Evolutionary conservation across 2,797 vertebrate genomes (phyloP).

Genomic region (Peromyscus melanophrys): DNA sequence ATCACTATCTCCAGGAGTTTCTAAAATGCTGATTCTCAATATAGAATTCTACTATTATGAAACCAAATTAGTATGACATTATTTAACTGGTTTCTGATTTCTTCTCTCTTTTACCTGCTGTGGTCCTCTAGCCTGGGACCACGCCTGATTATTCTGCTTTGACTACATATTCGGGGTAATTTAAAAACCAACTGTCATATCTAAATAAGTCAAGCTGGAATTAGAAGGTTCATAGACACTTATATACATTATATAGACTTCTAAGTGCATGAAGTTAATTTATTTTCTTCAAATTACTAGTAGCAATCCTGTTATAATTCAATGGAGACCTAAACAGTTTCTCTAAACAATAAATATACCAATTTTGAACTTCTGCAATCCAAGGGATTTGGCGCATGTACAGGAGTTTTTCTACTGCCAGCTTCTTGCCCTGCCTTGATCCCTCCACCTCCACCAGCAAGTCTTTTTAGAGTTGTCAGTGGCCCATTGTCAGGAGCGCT

Average conservation of each 20-base stretch:
- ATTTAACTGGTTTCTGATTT: neutral
- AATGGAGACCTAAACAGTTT: neutral
- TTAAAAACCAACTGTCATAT: neutral
- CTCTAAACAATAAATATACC: constrained; percentile 7
- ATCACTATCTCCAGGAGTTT: neutral
- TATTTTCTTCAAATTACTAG: constrained; percentile 11
- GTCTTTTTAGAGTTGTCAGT: constrained; percentile 78
- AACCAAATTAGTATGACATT: neutral
- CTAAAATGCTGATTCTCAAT: neutral
- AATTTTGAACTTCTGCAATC: constrained; percentile 17
- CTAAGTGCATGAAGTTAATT: neutral
- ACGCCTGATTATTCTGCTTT: neutral
- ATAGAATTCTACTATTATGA: constrained; percentile 36
- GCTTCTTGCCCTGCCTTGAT: constrained; percentile 22
- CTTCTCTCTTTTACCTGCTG: neutral
- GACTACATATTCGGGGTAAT: neutral
- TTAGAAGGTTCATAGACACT: neutral
- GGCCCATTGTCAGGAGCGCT: constrained; percentile 75
- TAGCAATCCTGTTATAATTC: neutral
- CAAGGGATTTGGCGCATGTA: constrained; percentile 13
- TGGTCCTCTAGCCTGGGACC: neutral
- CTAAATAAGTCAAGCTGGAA: neutral
- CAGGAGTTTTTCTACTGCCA: neutral
- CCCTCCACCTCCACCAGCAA: constrained; percentile 23
- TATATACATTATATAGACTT: neutral